These are phyloP conservation scores for Bembecia ichneumoniformis DNA, from an alignment of 2,888 invertebrate species.

Conservation along the genomic window DNA sequence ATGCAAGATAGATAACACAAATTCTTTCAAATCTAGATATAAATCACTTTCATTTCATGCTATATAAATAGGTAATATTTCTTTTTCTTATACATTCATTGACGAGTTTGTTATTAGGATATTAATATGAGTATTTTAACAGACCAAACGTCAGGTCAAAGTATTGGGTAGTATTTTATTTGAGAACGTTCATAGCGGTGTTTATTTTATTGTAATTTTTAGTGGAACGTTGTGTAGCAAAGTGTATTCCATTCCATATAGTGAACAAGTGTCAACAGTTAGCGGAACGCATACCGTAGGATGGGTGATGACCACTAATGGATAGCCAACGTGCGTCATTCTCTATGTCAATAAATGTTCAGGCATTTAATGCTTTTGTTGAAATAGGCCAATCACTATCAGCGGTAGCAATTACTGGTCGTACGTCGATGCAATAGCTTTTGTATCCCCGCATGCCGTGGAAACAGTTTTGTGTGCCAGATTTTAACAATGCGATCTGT, in stretches of 20 bases:
- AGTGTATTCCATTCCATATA: neutral
- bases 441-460: constrained; percentile 5
- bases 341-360: constrained; percentile 48
- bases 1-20: no score
- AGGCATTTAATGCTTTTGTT: constrained; percentile 54
- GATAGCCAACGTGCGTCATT: constrained; percentile 41
- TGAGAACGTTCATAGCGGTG: no score
- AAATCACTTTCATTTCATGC: no score
- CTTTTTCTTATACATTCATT: no score
- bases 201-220: no score
- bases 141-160: no score
- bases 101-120: no score
- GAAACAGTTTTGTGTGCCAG: constrained; percentile 7
- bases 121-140: no score
- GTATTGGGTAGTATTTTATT: no score
- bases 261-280: neutral
- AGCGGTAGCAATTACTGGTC: constrained; percentile 31
- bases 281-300: constrained; percentile 7
- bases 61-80: no score
- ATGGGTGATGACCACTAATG: constrained; percentile 42
- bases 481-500: constrained; percentile 17
- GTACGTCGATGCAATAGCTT: constrained; percentile 24
- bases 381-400: constrained; percentile 51
- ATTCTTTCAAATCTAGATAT: no score
- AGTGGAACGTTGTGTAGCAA: neutral